A percentile compares a stretch with the other conserved stretches of the same genome.
Evolutionary conservation across 2,888 invertebrate species (phyloP).

Genomic region (Tromatobia lineatoria): DNA sequence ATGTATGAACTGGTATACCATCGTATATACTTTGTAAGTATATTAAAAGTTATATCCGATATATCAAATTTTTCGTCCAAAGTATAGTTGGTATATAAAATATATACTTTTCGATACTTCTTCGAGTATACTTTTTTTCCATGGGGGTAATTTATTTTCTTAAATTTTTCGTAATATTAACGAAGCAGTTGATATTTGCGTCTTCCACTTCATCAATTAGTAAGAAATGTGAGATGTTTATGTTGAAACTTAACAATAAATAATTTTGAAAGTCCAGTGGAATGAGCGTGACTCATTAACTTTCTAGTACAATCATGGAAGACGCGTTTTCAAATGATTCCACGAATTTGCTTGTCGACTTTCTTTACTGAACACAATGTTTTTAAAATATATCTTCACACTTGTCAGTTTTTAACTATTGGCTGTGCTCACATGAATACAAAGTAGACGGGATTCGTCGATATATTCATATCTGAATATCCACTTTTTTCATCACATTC

Average conservation of each 20-base stretch:
- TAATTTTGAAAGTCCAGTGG: not conserved
- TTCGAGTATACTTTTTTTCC: too few relatives aligned
- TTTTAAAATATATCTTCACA: constrained; percentile 32
- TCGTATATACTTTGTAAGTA: too few relatives aligned
- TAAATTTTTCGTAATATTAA: too few relatives aligned
- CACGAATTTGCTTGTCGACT: constrained; percentile 36
- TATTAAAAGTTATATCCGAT: too few relatives aligned
- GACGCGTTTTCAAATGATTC: constrained; percentile 32
- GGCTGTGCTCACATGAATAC: constrained; percentile 39
- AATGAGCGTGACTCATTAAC: not conserved
- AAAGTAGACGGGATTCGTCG: constrained; percentile 5
- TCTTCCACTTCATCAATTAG: constrained; percentile 1
- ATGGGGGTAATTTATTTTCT: too few relatives aligned
- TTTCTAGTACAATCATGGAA: not conserved
- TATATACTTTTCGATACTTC: too few relatives aligned
- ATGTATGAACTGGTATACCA: too few relatives aligned
- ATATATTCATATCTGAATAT: too few relatives aligned
- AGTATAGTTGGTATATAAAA: too few relatives aligned
- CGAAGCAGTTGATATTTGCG: not conserved
- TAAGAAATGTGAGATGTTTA: not conserved
- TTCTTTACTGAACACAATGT: constrained; percentile 12
- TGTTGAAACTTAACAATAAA: not conserved
- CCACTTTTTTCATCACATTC: too few relatives aligned
- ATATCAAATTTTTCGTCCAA: too few relatives aligned
- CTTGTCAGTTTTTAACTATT: constrained; percentile 28